Conservation (phyloP, 2,888 invertebrate genomes). For the Diaphora mendica region DNA sequence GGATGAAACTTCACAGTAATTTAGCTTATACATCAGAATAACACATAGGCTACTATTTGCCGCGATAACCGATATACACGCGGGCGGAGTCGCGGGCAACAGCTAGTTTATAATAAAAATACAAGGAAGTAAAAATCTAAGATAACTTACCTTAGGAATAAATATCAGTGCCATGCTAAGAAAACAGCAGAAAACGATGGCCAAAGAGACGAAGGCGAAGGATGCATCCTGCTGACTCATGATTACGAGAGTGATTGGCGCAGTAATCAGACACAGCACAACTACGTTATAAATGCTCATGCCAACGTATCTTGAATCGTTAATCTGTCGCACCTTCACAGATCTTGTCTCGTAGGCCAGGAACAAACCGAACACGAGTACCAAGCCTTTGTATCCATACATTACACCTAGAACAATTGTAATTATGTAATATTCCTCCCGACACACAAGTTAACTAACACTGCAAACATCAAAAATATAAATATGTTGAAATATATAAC, state of each 20-base stretch:
- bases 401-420: conserved; percentile 90
- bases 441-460: neutral
- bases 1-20: too few species aligned
- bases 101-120: too few species aligned
- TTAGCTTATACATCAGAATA: too few species aligned
- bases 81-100: too few species aligned
- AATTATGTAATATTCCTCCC: conserved; percentile 11
- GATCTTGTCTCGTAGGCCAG: conserved; percentile 99
- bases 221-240: conserved; percentile 99
- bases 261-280: conserved; percentile 98
- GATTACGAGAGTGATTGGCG: conserved; percentile 98
- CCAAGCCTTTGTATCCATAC: conserved; percentile 98
- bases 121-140: neutral
- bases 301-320: conserved; percentile 99
- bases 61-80: too few species aligned
- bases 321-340: conserved; percentile 98
- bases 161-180: conserved; percentile 99
- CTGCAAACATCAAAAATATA: neutral
- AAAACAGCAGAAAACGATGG: conserved; percentile 99
- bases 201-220: conserved; percentile 97
- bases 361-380: conserved; percentile 98
- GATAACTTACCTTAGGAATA: conserved; percentile 94
- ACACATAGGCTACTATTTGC: too few species aligned
- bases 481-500: too few species aligned
- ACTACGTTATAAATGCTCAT: conserved; percentile 99